Conservation (phyloP, 2,797 vertebrate species). For the Falco columbarius region DNA sequence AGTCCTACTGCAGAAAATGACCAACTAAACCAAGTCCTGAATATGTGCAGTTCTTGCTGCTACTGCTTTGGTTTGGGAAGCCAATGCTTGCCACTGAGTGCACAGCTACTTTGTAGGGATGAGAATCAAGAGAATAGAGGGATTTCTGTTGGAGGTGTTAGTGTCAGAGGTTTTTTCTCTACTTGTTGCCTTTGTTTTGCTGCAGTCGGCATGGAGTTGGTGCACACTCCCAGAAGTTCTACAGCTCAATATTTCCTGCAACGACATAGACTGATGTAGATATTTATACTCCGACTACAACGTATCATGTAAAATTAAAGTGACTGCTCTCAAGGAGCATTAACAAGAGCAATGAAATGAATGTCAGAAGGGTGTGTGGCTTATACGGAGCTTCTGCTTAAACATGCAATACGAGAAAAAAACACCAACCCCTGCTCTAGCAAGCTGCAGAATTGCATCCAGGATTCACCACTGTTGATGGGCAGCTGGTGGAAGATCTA, state of each 20-base stretch:
- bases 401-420: not conserved
- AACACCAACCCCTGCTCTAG: not conserved
- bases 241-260: not conserved
- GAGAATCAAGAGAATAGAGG: not conserved
- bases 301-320: not conserved
- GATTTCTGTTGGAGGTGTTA: not conserved
- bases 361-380: not conserved
- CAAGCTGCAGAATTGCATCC: not conserved
- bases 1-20: not conserved
- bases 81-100: not conserved
- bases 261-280: not conserved
- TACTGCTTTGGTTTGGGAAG: not conserved
- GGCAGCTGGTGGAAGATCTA: too few relatives aligned
- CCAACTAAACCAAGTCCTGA: not conserved
- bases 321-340: not conserved
- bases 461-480: too few relatives aligned
- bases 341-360: not conserved
- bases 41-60: not conserved
- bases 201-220: too few relatives aligned
- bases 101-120: not conserved
- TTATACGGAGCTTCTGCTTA: not conserved
- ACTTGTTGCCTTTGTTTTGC: not conserved
- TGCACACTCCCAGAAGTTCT: not conserved
- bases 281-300: not conserved
- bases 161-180: not conserved